Evolutionary conservation across 2,113 vertebrate species (phyloP).

Genomic region (Syngnathus floridae): DNA sequence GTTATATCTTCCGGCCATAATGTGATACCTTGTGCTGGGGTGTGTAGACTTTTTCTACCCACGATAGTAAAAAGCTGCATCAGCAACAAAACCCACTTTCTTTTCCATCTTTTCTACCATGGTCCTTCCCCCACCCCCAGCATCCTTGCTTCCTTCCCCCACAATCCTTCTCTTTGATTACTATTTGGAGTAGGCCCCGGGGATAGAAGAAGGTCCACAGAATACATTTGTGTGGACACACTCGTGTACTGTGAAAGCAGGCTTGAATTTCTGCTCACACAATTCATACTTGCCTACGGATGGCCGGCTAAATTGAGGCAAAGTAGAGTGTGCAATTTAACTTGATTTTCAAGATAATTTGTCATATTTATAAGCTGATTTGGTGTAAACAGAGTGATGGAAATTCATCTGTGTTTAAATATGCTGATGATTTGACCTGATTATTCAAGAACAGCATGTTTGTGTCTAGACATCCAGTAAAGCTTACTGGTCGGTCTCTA

Average conservation of each 20-base stretch:
- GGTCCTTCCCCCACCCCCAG: slow-evolving; percentile 18
- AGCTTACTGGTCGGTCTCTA: slow-evolving; percentile 34
- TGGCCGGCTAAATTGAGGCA: slow-evolving; percentile 10
- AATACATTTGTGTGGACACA: slow-evolving; percentile 33
- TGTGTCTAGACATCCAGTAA: slow-evolving; percentile 48
- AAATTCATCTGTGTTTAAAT: slow-evolving; percentile 44
- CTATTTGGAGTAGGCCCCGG: slow-evolving; percentile 62
- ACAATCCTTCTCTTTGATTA: slow-evolving; percentile 62
- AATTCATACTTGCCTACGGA: slow-evolving; percentile 18
- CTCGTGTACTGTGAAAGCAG: slow-evolving; percentile 44
- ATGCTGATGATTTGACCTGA: slow-evolving; percentile 60
- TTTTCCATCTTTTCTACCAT: slow-evolving; percentile 33
- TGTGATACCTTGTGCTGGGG: not conserved
- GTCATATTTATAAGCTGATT: no score
- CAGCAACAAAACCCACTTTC: slow-evolving; percentile 40
- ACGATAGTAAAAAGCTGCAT: not conserved
- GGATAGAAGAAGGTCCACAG: slow-evolving; percentile 52
- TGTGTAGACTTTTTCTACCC: not conserved
- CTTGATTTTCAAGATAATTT: not conserved
- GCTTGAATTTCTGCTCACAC: slow-evolving; percentile 20
- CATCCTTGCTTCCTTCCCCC: slow-evolving; percentile 40
- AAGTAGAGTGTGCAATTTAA: slow-evolving; percentile 9
- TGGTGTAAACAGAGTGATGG: slow-evolving; percentile 37
- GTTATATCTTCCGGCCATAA: no score
- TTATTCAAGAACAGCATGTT: slow-evolving; percentile 43